A percentile compares a stretch with the other conserved stretches of the same genome.
These are phyloP conservation scores for Apotomis capreana DNA, from an alignment of 2,888 invertebrate genomes.

Conservation along the genomic window DNA sequence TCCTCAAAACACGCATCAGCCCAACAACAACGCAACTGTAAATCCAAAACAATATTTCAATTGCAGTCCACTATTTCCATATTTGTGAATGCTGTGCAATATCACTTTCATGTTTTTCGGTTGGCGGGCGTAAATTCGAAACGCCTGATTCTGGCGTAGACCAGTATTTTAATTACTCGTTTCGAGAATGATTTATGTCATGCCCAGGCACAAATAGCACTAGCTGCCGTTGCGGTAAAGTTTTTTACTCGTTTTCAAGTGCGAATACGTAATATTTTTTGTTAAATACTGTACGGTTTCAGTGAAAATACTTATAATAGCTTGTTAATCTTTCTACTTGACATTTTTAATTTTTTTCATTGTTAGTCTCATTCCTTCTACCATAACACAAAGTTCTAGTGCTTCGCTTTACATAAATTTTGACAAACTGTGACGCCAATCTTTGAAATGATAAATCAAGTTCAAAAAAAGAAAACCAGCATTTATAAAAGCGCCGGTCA, in stretches of 20 bases:
- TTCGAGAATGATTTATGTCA: conserved; percentile 80
- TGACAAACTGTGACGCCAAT: too few species aligned
- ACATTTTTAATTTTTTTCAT: too few species aligned
- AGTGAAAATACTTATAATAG: neutral
- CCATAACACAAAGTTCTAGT: too few species aligned
- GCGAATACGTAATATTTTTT: conserved; percentile 30
- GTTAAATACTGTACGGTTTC: neutral
- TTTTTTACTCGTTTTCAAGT: conserved; percentile 56
- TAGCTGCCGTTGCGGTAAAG: conserved; percentile 54
- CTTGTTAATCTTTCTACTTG: neutral
- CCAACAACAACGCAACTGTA: conserved; percentile 36
- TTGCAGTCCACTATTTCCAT: conserved; percentile 52
- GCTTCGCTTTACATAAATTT: too few species aligned
- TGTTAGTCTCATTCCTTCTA: too few species aligned
- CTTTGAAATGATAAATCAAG: too few species aligned
- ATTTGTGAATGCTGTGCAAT: conserved; percentile 55
- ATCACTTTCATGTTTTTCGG: conserved; percentile 60
- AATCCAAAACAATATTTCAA: conserved; percentile 50
- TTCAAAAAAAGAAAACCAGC: too few species aligned
- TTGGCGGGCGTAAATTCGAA: conserved; percentile 67
- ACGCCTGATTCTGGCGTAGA: conserved; percentile 76
- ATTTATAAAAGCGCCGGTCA: too few species aligned
- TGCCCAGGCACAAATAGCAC: conserved; percentile 63
- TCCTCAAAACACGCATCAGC: conserved; percentile 40
- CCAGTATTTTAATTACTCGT: conserved; percentile 83